Base-by-base conservation (phyloP, 1,140 invertebrate genomes). In the Drosophila takahashii region DNA sequence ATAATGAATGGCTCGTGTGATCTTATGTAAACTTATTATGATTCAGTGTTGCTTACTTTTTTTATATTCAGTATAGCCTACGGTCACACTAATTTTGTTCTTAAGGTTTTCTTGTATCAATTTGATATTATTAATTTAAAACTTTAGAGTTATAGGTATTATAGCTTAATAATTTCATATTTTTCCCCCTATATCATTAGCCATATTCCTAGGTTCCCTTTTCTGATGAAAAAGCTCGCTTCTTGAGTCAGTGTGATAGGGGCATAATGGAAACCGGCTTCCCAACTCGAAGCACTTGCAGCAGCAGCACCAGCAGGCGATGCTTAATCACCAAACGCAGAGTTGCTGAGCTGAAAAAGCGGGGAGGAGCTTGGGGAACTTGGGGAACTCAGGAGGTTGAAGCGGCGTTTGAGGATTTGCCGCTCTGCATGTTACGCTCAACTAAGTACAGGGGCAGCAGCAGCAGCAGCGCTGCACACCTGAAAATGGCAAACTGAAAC, bases 351-450 rank as follows among this genome's bases (percentile, higher is more conserved):
- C 29, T 41, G 32, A 41, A 53, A 42, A 13, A 16, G 39, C 44
- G 34, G 11, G 15, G 18, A 48, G 47, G 1, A 37, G 15, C n/a
- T 39, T 6, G n/a, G 37, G 39, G 15, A 13, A 8, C 16, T 16
- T 15, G 34, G 32, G 58, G 58, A 9, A 34, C 39, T 45, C 15
- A 15, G 26, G 41, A 61, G 62, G 37, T 18, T 37, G 59, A 51
- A 32, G 48, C 58, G 58, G 47, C 47, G 58, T 61, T 52, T 61
- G 47, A 61, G 64, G 57, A 61, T 67, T 42, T 44, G 57, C 57
- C 37, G 53, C 36, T 60, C 66, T 48, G 51, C 72, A 66, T 57
- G 72, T 76, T 76, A 76, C 72, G 72, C 71, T 76, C 53, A 75
- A 65, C 71, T 56, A 75, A 66, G 59, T 75, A 75, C 66, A 57